Base-by-base conservation (phyloP, 2,888 invertebrate genomes). In the Lissocephala sabroskyi region DNA sequence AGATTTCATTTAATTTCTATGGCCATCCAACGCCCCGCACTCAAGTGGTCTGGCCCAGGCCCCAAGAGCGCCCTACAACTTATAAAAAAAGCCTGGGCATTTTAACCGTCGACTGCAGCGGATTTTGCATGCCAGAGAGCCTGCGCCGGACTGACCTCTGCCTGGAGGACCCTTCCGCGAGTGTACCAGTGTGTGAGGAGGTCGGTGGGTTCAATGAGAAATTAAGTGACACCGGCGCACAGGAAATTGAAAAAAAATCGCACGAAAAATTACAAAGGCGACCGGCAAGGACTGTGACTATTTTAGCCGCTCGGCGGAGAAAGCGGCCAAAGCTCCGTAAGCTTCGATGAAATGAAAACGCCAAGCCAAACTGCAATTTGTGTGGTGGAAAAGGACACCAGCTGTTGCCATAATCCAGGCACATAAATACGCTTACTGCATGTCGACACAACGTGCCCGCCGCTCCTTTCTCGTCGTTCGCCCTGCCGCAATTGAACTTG, bases 1-100 rank as follows among this genome's bases (percentile, higher is more conserved):
- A 64, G 40, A 73, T 55, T 65, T 55, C 57, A 73, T 76, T 70
- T 76, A 67, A 73, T 68, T 73, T 62, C 70, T 62, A 65, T 68
- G 77, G 77, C 65, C 65, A 65, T 56, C 49, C 67, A 64, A n/a
- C 45, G 50, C 63, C n/a, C n/a, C n/a, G n/a, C n/a, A n/a, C n/a
- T 43, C 11, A 56, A 70, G 74, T 73, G 74, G 65, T 74, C 70
- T 74, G 70, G 55, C 55, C 58, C 48, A n/a, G n/a, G n/a, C n/a
- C n/a, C n/a, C n/a, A n/a, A n/a, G n/a, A n/a, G n/a, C n/a, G n/a
- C n/a, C n/a, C n/a, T n/a, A n/a, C n/a, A n/a, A n/a, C n/a, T n/a
- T n/a, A n/a, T n/a, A n/a, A n/a, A n/a, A n/a, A n/a, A n/a, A n/a
- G n/a, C n/a, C n/a, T n/a, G n/a, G n/a, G n/a, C n/a, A n/a, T n/a